phyloP scores from a whole-genome alignment of 2,888 invertebrate genomes.

The Sinohyriopsis cumingii region DNA sequence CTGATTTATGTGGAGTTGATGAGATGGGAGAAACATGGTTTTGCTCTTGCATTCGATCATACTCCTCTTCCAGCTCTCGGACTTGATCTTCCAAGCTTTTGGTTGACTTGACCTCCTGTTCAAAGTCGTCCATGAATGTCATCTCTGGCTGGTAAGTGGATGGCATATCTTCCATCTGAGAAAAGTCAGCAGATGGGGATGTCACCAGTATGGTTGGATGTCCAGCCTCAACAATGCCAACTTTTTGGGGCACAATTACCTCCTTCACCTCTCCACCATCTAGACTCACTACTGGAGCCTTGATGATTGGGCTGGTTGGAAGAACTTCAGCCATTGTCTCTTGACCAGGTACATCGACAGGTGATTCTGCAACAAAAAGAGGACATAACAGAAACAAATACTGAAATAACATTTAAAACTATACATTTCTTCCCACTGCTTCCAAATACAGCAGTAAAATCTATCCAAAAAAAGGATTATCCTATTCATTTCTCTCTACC shows the following conservation, averaged over 20 bases:
- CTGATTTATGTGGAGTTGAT: neutral
- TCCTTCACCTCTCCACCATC: constrained; percentile 34
- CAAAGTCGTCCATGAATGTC: constrained; percentile 42
- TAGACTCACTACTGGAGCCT: constrained; percentile 39
- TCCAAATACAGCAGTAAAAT: too few relatives aligned
- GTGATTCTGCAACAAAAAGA: constrained; percentile 42
- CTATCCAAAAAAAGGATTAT: too few relatives aligned
- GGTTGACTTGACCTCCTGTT: constrained; percentile 38
- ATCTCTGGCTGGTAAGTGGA: constrained; percentile 47
- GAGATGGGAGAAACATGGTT: constrained; percentile 39
- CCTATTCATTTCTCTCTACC: too few relatives aligned
- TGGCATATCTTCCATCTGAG: constrained; percentile 26
- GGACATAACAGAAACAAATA: too few relatives aligned
- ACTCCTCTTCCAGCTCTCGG: constrained; percentile 53
- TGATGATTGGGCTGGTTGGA: constrained; percentile 39
- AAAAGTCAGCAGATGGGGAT: constrained; percentile 29
- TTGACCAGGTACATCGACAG: constrained; percentile 43
- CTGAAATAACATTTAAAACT: too few relatives aligned
- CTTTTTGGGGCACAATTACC: constrained; percentile 23
- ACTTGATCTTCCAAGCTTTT: constrained; percentile 63
- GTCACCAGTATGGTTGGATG: constrained; percentile 46
- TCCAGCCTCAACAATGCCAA: constrained; percentile 18
- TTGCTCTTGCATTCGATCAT: constrained; percentile 40
- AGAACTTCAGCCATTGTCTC: constrained; percentile 18
- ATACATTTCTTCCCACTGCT: too few relatives aligned